Evolutionary conservation across 2,113 vertebrate genomes (phyloP), one percentile per base, ranked within the genome.

Genomic region (Nothobranchius kuhntae): DNA sequence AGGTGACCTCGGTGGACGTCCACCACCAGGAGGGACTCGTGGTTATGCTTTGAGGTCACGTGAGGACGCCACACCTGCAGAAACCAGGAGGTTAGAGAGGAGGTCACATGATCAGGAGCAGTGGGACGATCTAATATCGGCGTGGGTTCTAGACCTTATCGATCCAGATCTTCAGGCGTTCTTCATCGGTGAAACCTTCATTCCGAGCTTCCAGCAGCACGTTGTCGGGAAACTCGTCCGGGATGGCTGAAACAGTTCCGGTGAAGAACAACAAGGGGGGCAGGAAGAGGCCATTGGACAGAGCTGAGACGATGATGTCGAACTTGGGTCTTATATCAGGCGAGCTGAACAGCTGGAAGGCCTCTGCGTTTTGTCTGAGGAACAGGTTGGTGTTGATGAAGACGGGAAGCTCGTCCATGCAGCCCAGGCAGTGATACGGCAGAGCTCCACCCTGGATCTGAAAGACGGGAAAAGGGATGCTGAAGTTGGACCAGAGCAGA

Each of bases 1-100:
- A 92, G 66, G 83, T 98, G 97, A 0, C 93, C 91, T 0, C 93
- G 93, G 53, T 96, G 94, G 1, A 92, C 89, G 17, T 98, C 96
- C 84, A 95, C 80, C 21, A 99, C 78, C 1, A 98, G 80, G 91
- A 98, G 89, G 7, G 92, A 92, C 7, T 89, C 86, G 8, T 90
- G 84, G 13, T 89, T 89, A 53, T 88, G 36, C 7, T 13, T 15
- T 0, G n/a, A 45, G 48, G 24, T 80, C 0, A 92, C 38, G 64
- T 90, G 93, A 26, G 91, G 92, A 57, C 64, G 71, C 96, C 96
- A 99, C 35, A 97, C 94, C 0, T 85, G 50, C 36, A 71, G 53
- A 12, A 3, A 17, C 12, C 38, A 12, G 57, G 6, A 51, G 44
- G 38, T 40, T n/a, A 52, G 8, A 54, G 11, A 47, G 1, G 13